These are phyloP conservation scores for Python bivittatus DNA, from an alignment of 2,113 vertebrate species.

Conservation along the genomic window DNA sequence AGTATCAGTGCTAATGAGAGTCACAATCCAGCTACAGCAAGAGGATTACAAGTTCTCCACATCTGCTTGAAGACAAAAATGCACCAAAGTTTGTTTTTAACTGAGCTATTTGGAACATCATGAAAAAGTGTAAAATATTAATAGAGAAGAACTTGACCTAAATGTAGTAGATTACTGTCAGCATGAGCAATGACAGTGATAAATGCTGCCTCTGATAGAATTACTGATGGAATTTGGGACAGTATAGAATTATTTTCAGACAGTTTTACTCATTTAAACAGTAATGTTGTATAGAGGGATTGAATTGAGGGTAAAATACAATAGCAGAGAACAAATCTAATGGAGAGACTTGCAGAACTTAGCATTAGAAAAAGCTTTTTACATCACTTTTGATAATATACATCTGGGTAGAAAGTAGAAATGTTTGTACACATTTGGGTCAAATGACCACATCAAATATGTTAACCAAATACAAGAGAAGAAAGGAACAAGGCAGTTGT, in stretches of 20 bases:
- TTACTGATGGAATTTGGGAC: conserved; percentile 31
- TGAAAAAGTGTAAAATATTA: conserved; percentile 54
- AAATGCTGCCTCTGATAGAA: conserved; percentile 51
- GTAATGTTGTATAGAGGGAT: conserved; percentile 44
- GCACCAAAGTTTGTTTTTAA: conserved; percentile 22
- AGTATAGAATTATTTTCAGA: conserved; percentile 27
- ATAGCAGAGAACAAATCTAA: conserved; percentile 47
- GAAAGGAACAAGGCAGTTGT: conserved; percentile 43
- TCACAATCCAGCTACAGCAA: neutral
- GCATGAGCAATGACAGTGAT: conserved; percentile 47
- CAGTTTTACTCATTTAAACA: conserved; percentile 45
- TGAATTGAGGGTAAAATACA: conserved; percentile 53
- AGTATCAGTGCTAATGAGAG: neutral
- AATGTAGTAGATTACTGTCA: conserved; percentile 54
- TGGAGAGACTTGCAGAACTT: conserved; percentile 54
- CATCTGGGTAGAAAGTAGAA: conserved; percentile 61
- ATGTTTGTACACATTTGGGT: conserved; percentile 62
- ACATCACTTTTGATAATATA: conserved; percentile 64
- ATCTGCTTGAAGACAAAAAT: conserved; percentile 30
- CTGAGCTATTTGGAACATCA: conserved; percentile 41
- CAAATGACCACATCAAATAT: conserved; percentile 56
- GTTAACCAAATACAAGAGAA: conserved; percentile 57
- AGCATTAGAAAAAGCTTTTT: conserved; percentile 61
- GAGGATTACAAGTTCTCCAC: neutral
- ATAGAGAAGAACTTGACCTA: conserved; percentile 46